Conservation (phyloP, 2,888 invertebrate species). For the Mesopsocus fuscifrons region DNA sequence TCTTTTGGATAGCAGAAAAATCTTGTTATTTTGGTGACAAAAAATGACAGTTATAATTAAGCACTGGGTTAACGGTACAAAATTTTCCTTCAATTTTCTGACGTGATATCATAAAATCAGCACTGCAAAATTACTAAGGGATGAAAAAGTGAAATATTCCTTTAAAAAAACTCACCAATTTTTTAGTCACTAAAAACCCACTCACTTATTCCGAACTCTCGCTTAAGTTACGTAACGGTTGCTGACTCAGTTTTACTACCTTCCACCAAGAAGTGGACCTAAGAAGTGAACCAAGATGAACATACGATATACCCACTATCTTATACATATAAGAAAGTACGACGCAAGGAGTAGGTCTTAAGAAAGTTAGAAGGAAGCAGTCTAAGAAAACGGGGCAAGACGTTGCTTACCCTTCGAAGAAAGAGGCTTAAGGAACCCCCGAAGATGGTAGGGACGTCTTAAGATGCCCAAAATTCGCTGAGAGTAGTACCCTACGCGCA, state of each 20-base stretch:
- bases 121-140: too few species aligned
- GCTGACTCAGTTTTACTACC: too few species aligned
- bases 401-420: constrained; percentile 8
- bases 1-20: too few species aligned
- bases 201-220: too few species aligned
- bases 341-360: constrained; percentile 8
- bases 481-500: constrained; percentile 5
- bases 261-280: not conserved
- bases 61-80: too few species aligned
- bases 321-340: constrained; percentile 8
- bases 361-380: constrained; percentile 6
- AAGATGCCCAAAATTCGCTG: constrained; percentile 9
- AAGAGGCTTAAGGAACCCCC: not conserved
- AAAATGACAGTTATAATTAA: too few species aligned
- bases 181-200: not conserved
- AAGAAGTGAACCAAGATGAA: constrained; percentile 6
- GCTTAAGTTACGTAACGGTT: too few species aligned
- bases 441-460: not conserved
- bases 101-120: too few species aligned
- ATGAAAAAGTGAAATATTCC: not conserved
- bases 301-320: constrained; percentile 1
- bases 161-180: not conserved
- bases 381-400: constrained; percentile 1
- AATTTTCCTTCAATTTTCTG: too few species aligned
- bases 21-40: too few species aligned